Evolutionary conservation across 2,797 vertebrate genomes (phyloP).

Genomic region (Bradypus variegatus): DNA sequence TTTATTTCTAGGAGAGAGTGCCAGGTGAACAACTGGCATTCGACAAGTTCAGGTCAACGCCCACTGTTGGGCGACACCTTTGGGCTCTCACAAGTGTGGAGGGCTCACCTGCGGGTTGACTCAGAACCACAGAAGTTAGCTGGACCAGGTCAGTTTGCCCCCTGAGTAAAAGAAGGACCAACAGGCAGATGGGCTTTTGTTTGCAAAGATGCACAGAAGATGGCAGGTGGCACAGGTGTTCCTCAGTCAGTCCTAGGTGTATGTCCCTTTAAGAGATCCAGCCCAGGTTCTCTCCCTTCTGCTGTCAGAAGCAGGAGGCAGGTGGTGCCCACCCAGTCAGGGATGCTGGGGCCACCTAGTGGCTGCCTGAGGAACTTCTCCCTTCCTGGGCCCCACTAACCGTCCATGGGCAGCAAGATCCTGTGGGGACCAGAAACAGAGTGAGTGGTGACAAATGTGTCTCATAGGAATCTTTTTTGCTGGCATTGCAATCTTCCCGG

Average conservation of each 20-base stretch:
- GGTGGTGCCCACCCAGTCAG: background rate
- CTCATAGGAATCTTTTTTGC: background rate
- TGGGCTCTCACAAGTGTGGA: fast-evolving
- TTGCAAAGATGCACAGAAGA: too few relatives aligned
- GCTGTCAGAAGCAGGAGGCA: too few relatives aligned
- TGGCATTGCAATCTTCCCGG: background rate
- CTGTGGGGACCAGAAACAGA: background rate
- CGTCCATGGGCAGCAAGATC: background rate
- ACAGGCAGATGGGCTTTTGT: background rate
- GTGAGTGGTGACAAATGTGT: background rate
- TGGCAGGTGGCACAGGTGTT: background rate
- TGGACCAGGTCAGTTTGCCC: background rate
- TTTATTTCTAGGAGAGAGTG: background rate
- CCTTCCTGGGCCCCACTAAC: background rate
- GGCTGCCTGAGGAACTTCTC: background rate
- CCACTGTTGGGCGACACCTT: too few relatives aligned
- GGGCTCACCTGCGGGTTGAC: background rate
- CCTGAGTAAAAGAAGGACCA: background rate
- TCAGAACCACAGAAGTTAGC: fast-evolving
- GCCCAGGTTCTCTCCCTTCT: too few relatives aligned
- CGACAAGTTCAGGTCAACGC: too few relatives aligned
- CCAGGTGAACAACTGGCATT: fast-evolving
- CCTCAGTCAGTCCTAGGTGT: fast-evolving
- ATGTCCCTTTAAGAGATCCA: background rate
- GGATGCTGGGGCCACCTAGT: background rate